These are phyloP conservation scores for Gallinago undulata DNA, from an alignment of 2,113 vertebrate species.

Conservation along the genomic window DNA sequence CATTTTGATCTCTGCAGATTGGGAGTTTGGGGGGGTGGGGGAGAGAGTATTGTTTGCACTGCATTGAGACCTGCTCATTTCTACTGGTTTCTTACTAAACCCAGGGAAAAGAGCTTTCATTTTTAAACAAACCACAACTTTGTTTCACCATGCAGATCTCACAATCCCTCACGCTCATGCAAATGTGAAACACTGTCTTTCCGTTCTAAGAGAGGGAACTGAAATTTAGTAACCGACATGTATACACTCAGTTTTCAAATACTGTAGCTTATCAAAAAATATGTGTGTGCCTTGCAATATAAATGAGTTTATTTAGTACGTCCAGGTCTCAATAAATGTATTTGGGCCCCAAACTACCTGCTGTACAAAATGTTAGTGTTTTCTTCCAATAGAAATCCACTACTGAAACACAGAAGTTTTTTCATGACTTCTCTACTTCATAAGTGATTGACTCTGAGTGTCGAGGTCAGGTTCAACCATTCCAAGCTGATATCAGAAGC, in stretches of 20 bases:
- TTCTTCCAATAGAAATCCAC: background rate
- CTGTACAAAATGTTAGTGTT: background rate
- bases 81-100: background rate
- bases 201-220: background rate
- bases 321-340: background rate
- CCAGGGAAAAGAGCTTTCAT: background rate
- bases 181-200: background rate
- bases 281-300: background rate
- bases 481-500: background rate
- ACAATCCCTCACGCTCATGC: background rate
- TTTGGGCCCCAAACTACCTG: background rate
- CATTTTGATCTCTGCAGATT: background rate
- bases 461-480: background rate
- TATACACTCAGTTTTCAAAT: background rate
- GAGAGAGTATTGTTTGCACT: background rate
- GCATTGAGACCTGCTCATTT: background rate
- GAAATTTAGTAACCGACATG: background rate
- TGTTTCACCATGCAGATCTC: background rate
- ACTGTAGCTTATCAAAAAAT: background rate
- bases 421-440: background rate
- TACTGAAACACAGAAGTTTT: background rate
- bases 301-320: background rate
- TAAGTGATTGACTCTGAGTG: background rate
- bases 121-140: conserved; percentile 12
- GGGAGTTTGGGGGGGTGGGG: background rate